Evolutionary conservation across 1,140 invertebrate genomes (phyloP).

Genomic region (Formica exsecta): DNA sequence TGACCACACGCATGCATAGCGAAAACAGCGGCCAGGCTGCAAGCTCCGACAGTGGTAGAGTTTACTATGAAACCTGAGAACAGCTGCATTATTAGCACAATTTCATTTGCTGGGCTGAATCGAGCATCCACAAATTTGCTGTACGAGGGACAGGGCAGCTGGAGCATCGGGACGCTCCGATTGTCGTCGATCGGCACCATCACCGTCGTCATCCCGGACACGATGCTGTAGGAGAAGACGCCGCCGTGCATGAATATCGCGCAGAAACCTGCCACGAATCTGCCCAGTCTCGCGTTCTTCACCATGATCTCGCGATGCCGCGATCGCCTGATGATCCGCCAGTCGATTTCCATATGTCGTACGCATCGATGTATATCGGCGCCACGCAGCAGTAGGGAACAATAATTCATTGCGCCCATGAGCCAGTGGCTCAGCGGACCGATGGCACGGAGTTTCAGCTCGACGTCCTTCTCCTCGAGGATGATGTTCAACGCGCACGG

Average conservation of each 20-base stretch:
- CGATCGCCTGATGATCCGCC: conserved; percentile 17
- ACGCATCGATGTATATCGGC: conserved; percentile 54
- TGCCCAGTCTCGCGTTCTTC: conserved; percentile 45
- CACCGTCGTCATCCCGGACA: conserved; percentile 17
- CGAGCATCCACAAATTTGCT: conserved; percentile 38
- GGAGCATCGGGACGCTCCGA: conserved; percentile 46
- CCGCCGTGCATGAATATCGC: conserved; percentile 64
- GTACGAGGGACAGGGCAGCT: conserved; percentile 45
- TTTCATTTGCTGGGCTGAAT: conserved; percentile 54
- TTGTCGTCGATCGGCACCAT: conserved; percentile 55
- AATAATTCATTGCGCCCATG: conserved; percentile 52
- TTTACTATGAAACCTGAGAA: conserved; percentile 48
- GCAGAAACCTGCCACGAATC: conserved; percentile 59
- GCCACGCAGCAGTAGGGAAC: conserved; percentile 19
- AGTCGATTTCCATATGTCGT: conserved; percentile 63
- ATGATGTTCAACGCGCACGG: conserved; percentile 21
- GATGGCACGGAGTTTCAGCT: conserved; percentile 19
- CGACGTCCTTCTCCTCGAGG: conserved; percentile 29
- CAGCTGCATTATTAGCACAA: conserved; percentile 43
- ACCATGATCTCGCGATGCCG: conserved; percentile 66
- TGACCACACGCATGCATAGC: conserved; percentile 73
- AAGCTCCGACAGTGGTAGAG: conserved; percentile 56
- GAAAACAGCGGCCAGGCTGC: conserved; percentile 67
- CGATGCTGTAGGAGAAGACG: conserved; percentile 50
- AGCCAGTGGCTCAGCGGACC: conserved; percentile 53